phyloP scores from a whole-genome alignment of 1,140 invertebrate genomes.

The Subanguina moxae region DNA sequence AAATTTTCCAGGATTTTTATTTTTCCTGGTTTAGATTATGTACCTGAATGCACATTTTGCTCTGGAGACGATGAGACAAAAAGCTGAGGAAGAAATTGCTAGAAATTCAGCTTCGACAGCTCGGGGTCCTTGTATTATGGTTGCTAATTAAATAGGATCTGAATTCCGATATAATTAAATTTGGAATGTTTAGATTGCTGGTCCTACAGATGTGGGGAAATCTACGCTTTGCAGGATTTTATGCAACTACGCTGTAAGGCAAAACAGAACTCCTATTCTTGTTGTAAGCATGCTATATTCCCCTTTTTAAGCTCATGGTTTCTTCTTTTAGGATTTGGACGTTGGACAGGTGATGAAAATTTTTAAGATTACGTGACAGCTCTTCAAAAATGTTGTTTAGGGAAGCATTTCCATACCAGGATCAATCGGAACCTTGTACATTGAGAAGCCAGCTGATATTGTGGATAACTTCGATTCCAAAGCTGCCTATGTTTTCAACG shows the following conservation, averaged over 20 bases:
- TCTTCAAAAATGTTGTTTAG: slow-evolving; percentile 18
- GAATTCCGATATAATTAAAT: too few species aligned
- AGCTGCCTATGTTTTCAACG: slow-evolving; percentile 41
- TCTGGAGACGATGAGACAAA: slow-evolving; percentile 78
- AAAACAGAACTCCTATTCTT: slow-evolving; percentile 76
- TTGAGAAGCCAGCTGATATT: slow-evolving; percentile 51
- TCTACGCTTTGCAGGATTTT: slow-evolving; percentile 82
- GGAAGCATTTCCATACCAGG: slow-evolving; percentile 48
- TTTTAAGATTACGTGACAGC: neutral
- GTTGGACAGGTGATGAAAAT: slow-evolving; percentile 73
- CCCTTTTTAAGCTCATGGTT: too few species aligned
- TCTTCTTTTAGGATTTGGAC: slow-evolving; percentile 72
- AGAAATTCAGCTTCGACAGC: slow-evolving; percentile 20
- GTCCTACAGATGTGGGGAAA: slow-evolving; percentile 92
- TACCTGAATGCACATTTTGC: slow-evolving; percentile 92
- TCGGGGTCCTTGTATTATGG: slow-evolving; percentile 68
- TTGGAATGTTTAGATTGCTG: slow-evolving; percentile 64
- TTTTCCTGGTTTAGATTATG: slow-evolving; percentile 65
- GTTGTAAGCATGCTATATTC: slow-evolving; percentile 61
- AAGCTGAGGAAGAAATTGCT: slow-evolving; percentile 70
- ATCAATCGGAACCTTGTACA: slow-evolving; percentile 46
- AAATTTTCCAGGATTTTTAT: slow-evolving; percentile 9
- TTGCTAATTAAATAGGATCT: slow-evolving; percentile 59
- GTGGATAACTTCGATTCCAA: slow-evolving; percentile 51
- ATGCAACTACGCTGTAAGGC: slow-evolving; percentile 85